Evolutionary conservation across 2,113 vertebrate species (phyloP).

Genomic region (Elaphurus davidianus): DNA sequence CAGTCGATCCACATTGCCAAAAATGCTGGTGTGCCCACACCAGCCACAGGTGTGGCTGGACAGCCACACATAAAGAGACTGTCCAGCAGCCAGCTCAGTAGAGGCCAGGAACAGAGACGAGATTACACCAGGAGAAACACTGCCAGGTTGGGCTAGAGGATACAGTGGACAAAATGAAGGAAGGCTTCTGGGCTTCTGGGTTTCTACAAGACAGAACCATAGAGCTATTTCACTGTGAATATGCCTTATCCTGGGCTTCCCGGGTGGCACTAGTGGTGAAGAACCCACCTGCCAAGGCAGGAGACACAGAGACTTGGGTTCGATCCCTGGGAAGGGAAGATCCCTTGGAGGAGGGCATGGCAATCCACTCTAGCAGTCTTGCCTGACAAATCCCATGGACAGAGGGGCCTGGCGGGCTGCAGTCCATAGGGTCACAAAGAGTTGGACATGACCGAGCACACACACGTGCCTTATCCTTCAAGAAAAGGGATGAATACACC

Average conservation of each 20-base stretch:
- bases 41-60: background rate
- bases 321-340: background rate
- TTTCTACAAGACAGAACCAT: background rate
- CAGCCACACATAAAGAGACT: background rate
- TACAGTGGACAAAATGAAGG: background rate
- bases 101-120: background rate
- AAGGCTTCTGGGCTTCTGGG: background rate
- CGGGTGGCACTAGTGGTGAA: background rate
- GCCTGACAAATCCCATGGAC: background rate
- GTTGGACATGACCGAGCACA: background rate
- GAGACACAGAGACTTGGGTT: background rate
- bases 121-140: background rate
- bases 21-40: background rate
- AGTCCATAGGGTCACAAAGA: background rate
- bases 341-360: background rate
- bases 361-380: background rate
- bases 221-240: background rate
- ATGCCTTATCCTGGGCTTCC: background rate
- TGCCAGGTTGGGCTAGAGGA: background rate
- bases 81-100: background rate
- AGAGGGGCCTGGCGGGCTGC: background rate
- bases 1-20: background rate
- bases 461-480: background rate
- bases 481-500: background rate
- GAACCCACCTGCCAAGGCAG: background rate